Conservation (phyloP, 2,888 invertebrate genomes). For the Limnephilus auricula region DNA sequence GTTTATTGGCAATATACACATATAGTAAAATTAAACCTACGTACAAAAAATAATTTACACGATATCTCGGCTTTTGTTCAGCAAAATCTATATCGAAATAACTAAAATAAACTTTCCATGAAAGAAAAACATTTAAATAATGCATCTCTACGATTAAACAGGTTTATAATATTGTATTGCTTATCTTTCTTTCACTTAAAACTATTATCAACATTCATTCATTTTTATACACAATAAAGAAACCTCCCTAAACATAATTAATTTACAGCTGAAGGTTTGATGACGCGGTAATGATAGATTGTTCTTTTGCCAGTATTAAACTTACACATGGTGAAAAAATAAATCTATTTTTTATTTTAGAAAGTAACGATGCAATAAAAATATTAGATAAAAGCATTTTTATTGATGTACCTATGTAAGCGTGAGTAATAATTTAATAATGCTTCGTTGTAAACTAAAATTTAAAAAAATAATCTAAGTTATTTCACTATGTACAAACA, state of each 20-base stretch:
- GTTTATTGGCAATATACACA: constrained; percentile 50
- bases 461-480: background rate
- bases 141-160: background rate
- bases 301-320: background rate
- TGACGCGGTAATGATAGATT: background rate
- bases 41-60: constrained; percentile 65
- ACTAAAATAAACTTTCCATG: constrained; percentile 14
- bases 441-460: background rate
- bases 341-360: background rate
- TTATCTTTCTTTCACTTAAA: constrained; percentile 34
- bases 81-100: constrained; percentile 26
- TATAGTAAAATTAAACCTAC: constrained; percentile 53
- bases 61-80: constrained; percentile 56
- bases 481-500: constrained; percentile 15
- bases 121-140: background rate
- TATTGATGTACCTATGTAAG: background rate
- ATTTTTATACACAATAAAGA: background rate
- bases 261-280: background rate
- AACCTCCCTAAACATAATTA: background rate
- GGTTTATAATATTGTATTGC: constrained; percentile 28
- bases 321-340: background rate
- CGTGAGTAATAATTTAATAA: background rate
- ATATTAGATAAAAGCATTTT: background rate
- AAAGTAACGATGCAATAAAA: background rate
- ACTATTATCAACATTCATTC: background rate